phyloP scores from a whole-genome alignment of 2,797 vertebrate genomes.

The Podargus strigoides region DNA sequence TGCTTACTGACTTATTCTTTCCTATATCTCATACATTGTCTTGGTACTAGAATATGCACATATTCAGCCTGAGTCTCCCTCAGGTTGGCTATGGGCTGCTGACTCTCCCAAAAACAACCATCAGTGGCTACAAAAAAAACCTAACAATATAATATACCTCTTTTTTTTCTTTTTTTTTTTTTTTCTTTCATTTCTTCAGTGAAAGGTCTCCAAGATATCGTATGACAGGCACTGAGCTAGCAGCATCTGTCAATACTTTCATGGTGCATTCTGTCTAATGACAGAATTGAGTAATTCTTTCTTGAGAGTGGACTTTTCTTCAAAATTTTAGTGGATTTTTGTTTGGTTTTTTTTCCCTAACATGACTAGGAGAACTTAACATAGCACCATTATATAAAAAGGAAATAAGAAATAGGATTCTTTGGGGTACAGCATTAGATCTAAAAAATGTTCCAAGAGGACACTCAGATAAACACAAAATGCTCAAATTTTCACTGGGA shows the following conservation, averaged over 20 bases:
- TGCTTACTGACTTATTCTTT: background rate
- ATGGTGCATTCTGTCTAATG: background rate
- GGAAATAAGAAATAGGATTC: background rate
- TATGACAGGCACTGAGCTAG: background rate
- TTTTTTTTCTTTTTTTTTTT: too few relatives aligned
- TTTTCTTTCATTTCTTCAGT: background rate
- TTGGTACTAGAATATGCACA: background rate
- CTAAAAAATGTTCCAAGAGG: background rate
- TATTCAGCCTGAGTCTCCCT: background rate
- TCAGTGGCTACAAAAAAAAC: background rate
- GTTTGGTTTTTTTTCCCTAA: background rate
- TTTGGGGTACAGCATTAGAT: background rate
- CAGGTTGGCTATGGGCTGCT: background rate
- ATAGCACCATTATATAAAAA: background rate
- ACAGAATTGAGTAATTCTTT: background rate
- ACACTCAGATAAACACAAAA: background rate
- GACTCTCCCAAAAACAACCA: background rate
- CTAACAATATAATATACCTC: too few relatives aligned
- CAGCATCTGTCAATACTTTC: background rate
- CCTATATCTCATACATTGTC: background rate
- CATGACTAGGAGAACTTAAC: fast-evolving
- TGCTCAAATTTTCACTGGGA: background rate
- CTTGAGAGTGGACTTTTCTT: background rate
- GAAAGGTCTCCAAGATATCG: background rate
- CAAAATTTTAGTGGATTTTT: background rate